phyloP scores from a whole-genome alignment of 2,113 vertebrate genomes.

The Grallaria varia region DNA sequence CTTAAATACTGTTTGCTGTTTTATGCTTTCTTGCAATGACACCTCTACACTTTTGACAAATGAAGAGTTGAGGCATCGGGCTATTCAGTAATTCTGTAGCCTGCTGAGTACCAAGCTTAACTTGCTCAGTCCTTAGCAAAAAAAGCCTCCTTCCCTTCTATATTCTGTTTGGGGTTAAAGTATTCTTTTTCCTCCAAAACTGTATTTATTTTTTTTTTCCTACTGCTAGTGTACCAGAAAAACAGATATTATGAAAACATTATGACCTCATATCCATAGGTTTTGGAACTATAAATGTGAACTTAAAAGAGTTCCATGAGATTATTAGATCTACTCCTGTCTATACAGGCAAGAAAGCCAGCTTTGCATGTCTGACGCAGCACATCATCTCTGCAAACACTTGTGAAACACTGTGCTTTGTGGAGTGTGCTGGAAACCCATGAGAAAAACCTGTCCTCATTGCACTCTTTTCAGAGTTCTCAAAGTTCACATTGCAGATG shows the following conservation, averaged over 20 bases:
- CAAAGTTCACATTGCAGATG: constrained; percentile 35
- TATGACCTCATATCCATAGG: not conserved
- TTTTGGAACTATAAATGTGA: not conserved
- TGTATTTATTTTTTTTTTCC: not conserved
- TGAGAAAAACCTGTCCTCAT: not conserved
- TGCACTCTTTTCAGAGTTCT: constrained; percentile 40
- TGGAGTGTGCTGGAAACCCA: not conserved
- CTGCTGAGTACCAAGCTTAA: not conserved
- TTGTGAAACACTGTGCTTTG: not conserved
- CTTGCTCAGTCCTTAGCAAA: not conserved
- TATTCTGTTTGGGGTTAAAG: not conserved
- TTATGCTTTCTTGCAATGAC: not conserved
- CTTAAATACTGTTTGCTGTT: not conserved
- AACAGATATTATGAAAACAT: not conserved
- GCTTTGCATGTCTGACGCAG: not conserved
- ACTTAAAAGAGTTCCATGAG: not conserved
- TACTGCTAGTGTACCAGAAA: not conserved
- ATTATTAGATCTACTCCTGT: not conserved
- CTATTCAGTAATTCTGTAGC: not conserved
- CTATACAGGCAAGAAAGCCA: not conserved
- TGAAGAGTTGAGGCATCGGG: not conserved
- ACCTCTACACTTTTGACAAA: not conserved
- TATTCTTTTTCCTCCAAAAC: not conserved
- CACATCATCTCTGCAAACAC: not conserved
- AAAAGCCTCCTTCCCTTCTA: not conserved